phyloP scores from a whole-genome alignment of 2,888 invertebrate genomes.

The Tuta absoluta region DNA sequence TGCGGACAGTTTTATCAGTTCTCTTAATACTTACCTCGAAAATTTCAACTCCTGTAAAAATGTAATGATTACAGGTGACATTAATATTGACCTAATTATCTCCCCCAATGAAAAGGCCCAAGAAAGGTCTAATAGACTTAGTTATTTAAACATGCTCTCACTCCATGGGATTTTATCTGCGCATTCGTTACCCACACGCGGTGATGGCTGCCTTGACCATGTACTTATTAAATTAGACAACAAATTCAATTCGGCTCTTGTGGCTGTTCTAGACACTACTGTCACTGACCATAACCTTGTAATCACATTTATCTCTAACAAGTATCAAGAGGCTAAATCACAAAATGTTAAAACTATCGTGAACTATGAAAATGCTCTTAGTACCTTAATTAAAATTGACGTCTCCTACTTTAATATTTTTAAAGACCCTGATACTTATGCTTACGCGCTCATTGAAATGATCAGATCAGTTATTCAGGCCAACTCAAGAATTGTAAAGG shows the following conservation, averaged over 20 bases:
- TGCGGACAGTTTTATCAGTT: slow-evolving; percentile 24
- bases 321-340: neutral
- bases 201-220: neutral
- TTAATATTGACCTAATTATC: slow-evolving; percentile 7
- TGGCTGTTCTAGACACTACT: neutral
- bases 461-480: neutral
- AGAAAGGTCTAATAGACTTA: neutral
- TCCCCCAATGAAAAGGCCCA: neutral
- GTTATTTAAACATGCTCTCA: neutral
- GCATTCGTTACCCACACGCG: neutral
- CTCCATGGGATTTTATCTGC: neutral
- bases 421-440: neutral
- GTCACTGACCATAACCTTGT: neutral
- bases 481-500: neutral
- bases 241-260: neutral
- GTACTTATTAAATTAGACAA: neutral
- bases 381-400: neutral
- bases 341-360: neutral
- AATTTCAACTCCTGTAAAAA: neutral
- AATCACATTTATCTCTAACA: neutral
- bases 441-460: neutral
- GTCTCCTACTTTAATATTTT: neutral
- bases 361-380: neutral
- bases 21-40: neutral
- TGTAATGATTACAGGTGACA: neutral